Evolutionary conservation across 2,797 vertebrate genomes (phyloP).

Genomic region (Erithacus rubecula): DNA sequence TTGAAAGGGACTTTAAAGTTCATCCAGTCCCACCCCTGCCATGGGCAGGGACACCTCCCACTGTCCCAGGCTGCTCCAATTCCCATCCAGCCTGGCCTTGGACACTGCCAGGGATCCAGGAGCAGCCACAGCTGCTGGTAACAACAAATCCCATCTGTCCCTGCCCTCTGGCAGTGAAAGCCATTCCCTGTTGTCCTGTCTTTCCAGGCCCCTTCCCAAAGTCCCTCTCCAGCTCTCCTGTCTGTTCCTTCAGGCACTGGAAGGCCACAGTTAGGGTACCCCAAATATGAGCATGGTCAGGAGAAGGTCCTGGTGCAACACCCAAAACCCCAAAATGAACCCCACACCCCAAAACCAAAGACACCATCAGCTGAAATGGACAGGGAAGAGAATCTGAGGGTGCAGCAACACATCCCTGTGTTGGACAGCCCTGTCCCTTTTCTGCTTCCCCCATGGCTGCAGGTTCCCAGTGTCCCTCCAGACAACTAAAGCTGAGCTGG

Average conservation of each 20-base stretch:
- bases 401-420: background rate
- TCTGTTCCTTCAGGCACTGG: background rate
- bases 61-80: no score
- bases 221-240: background rate
- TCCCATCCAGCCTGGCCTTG: no score
- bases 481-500: accelerated
- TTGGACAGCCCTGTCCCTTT: background rate
- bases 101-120: no score
- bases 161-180: background rate
- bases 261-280: background rate
- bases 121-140: no score
- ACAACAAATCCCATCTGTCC: no score
- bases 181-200: background rate
- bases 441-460: accelerated
- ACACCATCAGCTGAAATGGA: background rate
- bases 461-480: background rate
- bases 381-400: background rate
- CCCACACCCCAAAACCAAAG: background rate
- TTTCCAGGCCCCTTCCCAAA: background rate
- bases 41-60: no score
- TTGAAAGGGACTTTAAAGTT: background rate
- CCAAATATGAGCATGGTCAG: accelerated
- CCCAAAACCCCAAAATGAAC: background rate
- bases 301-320: background rate
- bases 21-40: background rate